Evolutionary conservation across 2,113 vertebrate species (phyloP).

Genomic region (Ancistrus triradiatus): DNA sequence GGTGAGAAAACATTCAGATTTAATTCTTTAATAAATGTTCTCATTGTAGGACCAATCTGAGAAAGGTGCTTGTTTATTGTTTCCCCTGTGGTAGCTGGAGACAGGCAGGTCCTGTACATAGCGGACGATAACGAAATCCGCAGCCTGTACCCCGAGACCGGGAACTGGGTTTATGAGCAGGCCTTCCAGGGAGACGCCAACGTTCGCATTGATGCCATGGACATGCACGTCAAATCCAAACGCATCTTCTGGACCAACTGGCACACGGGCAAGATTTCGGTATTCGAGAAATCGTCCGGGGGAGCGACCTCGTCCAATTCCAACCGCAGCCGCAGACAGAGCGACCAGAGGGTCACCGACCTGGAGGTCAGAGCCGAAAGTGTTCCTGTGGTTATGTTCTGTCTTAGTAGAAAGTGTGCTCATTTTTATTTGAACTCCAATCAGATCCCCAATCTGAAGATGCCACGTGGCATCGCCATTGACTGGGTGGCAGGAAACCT

Average conservation of each 20-base stretch:
- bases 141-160: conserved; percentile 86
- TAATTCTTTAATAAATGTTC: no score
- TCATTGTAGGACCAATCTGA: no score
- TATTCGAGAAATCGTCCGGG: conserved; percentile 75
- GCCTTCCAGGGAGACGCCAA: conserved; percentile 90
- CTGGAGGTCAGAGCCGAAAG: conserved; percentile 84
- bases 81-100: background rate
- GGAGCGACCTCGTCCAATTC: conserved; percentile 60
- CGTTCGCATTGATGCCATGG: conserved; percentile 95
- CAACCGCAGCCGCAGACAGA: conserved; percentile 84
- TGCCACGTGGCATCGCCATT: conserved; percentile 89
- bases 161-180: conserved; percentile 87
- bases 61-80: no score
- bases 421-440: no score
- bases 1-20: no score
- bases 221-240: conserved; percentile 87
- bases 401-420: background rate
- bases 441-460: conserved; percentile 91
- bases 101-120: conserved; percentile 83
- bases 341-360: conserved; percentile 77
- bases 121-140: conserved; percentile 96
- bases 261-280: conserved; percentile 92
- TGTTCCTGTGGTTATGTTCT: background rate
- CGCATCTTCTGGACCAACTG: conserved; percentile 98
- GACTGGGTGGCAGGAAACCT: conserved; percentile 96